phyloP scores from a whole-genome alignment of 35 echinoderm and acorn worm species.

The Stichopus chloronotus region DNA sequence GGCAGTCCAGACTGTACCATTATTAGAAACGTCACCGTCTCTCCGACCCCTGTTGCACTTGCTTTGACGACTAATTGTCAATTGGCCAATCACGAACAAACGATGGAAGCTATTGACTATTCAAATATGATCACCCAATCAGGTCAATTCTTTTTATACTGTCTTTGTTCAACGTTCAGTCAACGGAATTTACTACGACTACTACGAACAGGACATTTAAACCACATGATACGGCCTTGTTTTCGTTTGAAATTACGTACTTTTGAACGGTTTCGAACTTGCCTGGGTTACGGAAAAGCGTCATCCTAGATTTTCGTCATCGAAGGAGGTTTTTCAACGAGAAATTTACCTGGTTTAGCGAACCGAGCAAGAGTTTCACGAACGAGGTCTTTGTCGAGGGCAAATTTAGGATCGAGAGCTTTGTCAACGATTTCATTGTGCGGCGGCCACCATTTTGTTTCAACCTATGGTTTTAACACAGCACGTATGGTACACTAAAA shows the following conservation, averaged over 20 bases:
- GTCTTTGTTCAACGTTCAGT: conserved; percentile 97
- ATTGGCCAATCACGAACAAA: conserved; percentile 69
- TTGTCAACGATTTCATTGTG: conserved; percentile 59
- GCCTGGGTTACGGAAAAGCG: not conserved
- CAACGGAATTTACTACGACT: conserved; percentile 91
- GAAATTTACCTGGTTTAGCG: conserved; percentile 30
- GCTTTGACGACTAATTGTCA: conserved; percentile 81
- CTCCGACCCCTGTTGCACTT: conserved; percentile 26
- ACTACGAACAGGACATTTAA: conserved; percentile 61
- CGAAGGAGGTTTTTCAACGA: not conserved
- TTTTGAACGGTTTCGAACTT: conserved; percentile 45
- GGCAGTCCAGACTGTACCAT: conserved; percentile 52
- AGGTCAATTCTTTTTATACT: conserved; percentile 69
- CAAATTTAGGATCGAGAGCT: conserved; percentile 34
- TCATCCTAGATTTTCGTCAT: conserved; percentile 16
- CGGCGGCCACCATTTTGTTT: conserved; percentile 54
- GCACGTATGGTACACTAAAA: no score
- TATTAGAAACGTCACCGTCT: conserved; percentile 4
- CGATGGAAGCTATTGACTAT: conserved; percentile 51
- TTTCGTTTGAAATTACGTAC: conserved; percentile 61
- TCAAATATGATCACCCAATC: conserved; percentile 71
- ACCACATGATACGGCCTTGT: conserved; percentile 44
- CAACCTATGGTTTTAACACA: not conserved
- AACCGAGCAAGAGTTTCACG: not conserved
- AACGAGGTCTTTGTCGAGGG: conserved; percentile 20